These are phyloP conservation scores for Acrocephalus kingi DNA, from an alignment of 2,113 vertebrate genomes.

Conservation along the genomic window DNA sequence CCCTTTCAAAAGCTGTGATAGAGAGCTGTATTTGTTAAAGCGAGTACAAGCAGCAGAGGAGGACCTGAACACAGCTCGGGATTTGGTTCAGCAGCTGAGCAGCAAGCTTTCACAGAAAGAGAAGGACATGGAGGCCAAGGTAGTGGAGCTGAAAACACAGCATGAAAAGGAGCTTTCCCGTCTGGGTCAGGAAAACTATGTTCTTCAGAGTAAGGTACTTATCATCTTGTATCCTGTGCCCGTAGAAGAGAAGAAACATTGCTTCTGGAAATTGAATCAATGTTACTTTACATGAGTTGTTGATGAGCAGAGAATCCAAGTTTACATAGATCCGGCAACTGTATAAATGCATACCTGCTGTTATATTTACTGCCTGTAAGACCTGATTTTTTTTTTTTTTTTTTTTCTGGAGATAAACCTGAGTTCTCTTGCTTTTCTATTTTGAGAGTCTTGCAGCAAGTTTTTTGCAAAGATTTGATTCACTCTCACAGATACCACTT, in stretches of 20 bases:
- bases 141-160: slow-evolving; percentile 71
- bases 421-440: background rate
- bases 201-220: slow-evolving; percentile 88
- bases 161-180: slow-evolving; percentile 76
- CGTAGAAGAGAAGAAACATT: background rate
- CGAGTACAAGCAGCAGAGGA: slow-evolving; percentile 72
- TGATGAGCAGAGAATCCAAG: background rate
- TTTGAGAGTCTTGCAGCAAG: background rate
- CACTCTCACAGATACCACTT: background rate
- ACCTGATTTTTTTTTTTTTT: background rate
- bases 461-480: background rate
- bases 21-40: slow-evolving; percentile 72
- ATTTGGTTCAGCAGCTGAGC: slow-evolving; percentile 72
- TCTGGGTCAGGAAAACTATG: slow-evolving; percentile 86
- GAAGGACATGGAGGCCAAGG: slow-evolving; percentile 67
- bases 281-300: background rate
- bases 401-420: background rate
- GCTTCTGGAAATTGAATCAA: background rate
- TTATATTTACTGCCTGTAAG: background rate
- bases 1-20: slow-evolving; percentile 42
- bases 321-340: background rate
- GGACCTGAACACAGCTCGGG: slow-evolving; percentile 66
- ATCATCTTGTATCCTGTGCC: background rate
- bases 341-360: background rate
- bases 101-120: slow-evolving; percentile 76